Base-by-base conservation (phyloP, 2,888 invertebrate species). In the Odontocolon sp. region DNA sequence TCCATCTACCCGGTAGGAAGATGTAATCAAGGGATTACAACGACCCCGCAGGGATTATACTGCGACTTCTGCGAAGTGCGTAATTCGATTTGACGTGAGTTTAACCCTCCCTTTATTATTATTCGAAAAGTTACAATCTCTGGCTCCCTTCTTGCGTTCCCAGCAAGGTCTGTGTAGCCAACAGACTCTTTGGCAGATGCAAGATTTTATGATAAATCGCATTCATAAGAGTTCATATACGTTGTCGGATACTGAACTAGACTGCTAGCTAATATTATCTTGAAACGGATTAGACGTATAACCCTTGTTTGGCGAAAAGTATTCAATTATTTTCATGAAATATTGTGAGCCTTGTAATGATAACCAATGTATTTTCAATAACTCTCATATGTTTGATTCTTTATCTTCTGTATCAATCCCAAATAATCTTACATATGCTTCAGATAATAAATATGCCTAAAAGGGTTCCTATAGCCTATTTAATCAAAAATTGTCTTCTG, bases 31-130 rank as follows among this genome's bases (percentile, higher is more conserved):
- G 54, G 64, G 70, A 78, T 74, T 69, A 54, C 54, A 69, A 16
- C 42, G 21, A 57, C 21, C 38, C 52, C 64, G 36, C 14, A 11
- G 16, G 23, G n/a, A 26, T 36, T 52, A 28, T 45, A 38, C 42
- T 33, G 47, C 57, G 50, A 64, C 42, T 40, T 59, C 50, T 18
- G 45, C 14, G 11, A 54, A 70, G 50, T 31, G 74, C 79, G 81
- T 87, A 83, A 87, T 86, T 85, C 82, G 83, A 83, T 85, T 82
- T 81, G 87, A 86, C 87, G 78, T 79, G 80, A 78, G 79, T 77
- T 84, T 81, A 59, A 85, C 81, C 82, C 80, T 77, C 79, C 73
- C 71, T 61, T 36, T 77, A 64, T 77, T 77, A 66, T 78, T 69
- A 75, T 77, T 77, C 64, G 69, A 61, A 75, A 75, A 71, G 70